phyloP scores from a whole-genome alignment of 2,797 vertebrate genomes.

The Moxostoma hubbsi region DNA sequence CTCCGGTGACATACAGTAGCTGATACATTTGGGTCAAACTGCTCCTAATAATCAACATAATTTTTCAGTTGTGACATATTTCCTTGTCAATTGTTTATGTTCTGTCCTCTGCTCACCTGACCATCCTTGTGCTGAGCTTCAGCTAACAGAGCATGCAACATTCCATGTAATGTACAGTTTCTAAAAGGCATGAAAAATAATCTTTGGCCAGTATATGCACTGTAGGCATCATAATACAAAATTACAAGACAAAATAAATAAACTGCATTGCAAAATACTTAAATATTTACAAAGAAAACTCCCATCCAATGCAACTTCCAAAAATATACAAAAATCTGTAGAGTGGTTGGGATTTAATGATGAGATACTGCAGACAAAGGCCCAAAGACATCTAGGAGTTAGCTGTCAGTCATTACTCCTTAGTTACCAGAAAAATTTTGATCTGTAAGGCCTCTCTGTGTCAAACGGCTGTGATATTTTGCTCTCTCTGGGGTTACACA shows the following conservation, averaged over 20 bases:
- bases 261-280: conserved; percentile 63
- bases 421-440: not conserved
- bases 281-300: conserved; percentile 53
- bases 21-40: not conserved
- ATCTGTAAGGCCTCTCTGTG: conserved; percentile 8
- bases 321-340: conserved; percentile 82
- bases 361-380: conserved; percentile 16
- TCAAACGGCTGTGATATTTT: not conserved
- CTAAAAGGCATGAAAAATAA: conserved; percentile 48
- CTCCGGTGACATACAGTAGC: not conserved
- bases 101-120: not conserved
- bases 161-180: conserved; percentile 41
- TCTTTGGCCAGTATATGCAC: conserved; percentile 67
- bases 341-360: not conserved
- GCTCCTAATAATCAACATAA: not conserved
- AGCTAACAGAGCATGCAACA: not conserved
- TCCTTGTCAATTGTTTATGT: conserved; percentile 3
- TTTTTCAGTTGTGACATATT: conserved; percentile 14
- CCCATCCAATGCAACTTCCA: conserved; percentile 65
- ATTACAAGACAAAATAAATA: conserved; percentile 74
- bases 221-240: conserved; percentile 47
- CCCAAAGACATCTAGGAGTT: not conserved
- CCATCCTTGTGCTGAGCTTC: not conserved
- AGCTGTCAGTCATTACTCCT: not conserved
- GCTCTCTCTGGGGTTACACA: not conserved